Percentiles rank a stretch among this genome's conserved stretches.
phyloP scores from a whole-genome alignment of 2,888 invertebrate species.

The Limnephilus marmoratus region DNA sequence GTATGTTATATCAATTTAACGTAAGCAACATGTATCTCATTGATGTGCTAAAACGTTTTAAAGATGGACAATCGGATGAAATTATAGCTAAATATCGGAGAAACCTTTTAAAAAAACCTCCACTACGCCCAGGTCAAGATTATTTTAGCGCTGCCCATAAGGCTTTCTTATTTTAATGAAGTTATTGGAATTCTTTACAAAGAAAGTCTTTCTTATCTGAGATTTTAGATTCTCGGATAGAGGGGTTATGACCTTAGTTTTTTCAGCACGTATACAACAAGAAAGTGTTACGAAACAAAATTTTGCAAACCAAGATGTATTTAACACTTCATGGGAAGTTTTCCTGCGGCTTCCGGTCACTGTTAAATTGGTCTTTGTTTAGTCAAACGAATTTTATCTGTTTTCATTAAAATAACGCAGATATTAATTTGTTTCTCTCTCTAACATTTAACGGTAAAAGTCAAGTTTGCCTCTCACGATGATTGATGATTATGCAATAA shows the following conservation, averaged over 20 bases:
- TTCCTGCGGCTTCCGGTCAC: constrained; percentile 4
- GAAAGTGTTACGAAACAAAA: constrained; percentile 14
- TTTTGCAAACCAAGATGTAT: constrained; percentile 2
- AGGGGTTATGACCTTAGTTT: neutral
- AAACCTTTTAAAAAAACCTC: neutral
- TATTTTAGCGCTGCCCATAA: neutral
- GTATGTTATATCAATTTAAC: neutral
- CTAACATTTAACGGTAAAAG: neutral
- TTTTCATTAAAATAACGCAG: neutral
- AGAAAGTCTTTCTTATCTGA: neutral
- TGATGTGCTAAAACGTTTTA: neutral
- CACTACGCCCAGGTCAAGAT: neutral
- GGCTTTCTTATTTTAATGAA: neutral
- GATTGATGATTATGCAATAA: neutral
- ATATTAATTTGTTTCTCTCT: neutral
- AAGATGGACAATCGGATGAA: neutral
- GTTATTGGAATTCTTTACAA: neutral
- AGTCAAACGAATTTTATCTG: neutral
- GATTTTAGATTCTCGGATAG: neutral
- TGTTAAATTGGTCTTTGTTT: neutral
- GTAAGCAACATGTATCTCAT: neutral
- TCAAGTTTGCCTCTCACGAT: neutral
- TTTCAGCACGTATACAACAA: neutral
- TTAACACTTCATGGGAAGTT: constrained; percentile 1
- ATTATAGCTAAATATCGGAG: neutral